Base-by-base conservation (phyloP, 2,888 invertebrate genomes). In the Suillia variegata region DNA sequence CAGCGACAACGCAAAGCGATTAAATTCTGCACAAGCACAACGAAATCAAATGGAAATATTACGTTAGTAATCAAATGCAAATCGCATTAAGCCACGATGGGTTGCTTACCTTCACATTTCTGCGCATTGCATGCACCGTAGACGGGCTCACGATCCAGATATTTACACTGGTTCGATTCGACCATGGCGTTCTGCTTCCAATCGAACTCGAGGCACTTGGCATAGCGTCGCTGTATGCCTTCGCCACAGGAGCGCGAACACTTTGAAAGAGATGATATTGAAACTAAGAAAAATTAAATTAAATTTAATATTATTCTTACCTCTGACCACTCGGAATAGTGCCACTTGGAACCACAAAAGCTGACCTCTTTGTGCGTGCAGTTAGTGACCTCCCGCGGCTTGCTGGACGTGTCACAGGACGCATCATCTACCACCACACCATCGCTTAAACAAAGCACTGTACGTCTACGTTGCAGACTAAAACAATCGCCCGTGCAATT, bases 351-450 rank as follows among this genome's bases (percentile, higher is more conserved):
- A 26, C 71, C 74, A 61, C 79, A 79, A 56, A 76, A 75, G 3
- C 62, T 58, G 13, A 74, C 70, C 5, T 77, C 74, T 1, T 62
- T 66, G 5, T 67, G 56, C 2, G 68, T 81, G 74, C 94, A 95
- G 12, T 84, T 78, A 70, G 87, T 85, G 65, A 87, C 86, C 0
- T 83, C 81, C 1, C 84, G 83, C 0, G 94, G 95, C 71, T 87
- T 89, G 2, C 83, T 75, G 0, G 80, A 74, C 89, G 90, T 12
- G 87, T 87, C 68, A 84, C 86, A 65, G 84, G 70, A 69, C 2
- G 59, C 61, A 8, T 70, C 74, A 31, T 71, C 70, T 1, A 74
- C 70, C 15, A 76, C 70, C 33, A 67, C 63, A 10, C 71, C 73
- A 47, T 72, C 66, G 34, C 67, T 61, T 3, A 79, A 56, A 22